Base-by-base conservation (phyloP, 92 coral and sea anemone species). In the Paragorgia papillata region DNA sequence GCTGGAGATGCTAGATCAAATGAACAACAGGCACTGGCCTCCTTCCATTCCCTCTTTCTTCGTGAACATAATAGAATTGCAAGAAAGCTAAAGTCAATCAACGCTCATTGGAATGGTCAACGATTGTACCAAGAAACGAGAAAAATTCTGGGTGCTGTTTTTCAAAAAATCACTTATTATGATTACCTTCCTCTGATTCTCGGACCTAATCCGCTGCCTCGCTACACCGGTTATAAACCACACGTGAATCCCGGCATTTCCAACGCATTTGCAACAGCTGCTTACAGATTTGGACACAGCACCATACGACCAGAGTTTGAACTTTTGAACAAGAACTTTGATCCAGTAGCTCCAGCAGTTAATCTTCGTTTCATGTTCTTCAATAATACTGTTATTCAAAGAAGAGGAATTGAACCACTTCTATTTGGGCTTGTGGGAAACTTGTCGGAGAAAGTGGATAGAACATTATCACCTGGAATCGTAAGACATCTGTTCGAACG, bases 1-100 rank as follows among this genome's bases (percentile, higher is more conserved):
- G 78, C 78, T 0, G 78, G 78, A 53, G 78, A 71, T 39, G 24
- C 49, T 31, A 71, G 78, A 54, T 30, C 64, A 33, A 71, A 71
- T 55, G 78, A 71, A 34, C 78, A 71, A 35, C 63, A 53, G 41
- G 40, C 78, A 0, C 64, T 71, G n/a, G 78, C 64, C 25, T 26
- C 78, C 19, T 53, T 71, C 29, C 78, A 71, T 33, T 0, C 78
- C 1, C 50, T 71, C n/a, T 55, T 71, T 54, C 78, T 71, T 14
- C 78, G 78, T 51, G 78, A 71, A 71, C 78, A 71, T 50, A 71
- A 71, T 58, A 63, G 78, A 20, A 71, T 71, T 17, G 78, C 78
- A 18, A 53, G 33, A 53, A n/a, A 0, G 57, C 50, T 71, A 12
- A 71, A 71, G 12, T 1, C 9, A 0, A 53, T 71, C n/a, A 55